These are phyloP conservation scores for Eupithecia tripunctaria DNA, from an alignment of 2,888 invertebrate genomes.

Conservation along the genomic window DNA sequence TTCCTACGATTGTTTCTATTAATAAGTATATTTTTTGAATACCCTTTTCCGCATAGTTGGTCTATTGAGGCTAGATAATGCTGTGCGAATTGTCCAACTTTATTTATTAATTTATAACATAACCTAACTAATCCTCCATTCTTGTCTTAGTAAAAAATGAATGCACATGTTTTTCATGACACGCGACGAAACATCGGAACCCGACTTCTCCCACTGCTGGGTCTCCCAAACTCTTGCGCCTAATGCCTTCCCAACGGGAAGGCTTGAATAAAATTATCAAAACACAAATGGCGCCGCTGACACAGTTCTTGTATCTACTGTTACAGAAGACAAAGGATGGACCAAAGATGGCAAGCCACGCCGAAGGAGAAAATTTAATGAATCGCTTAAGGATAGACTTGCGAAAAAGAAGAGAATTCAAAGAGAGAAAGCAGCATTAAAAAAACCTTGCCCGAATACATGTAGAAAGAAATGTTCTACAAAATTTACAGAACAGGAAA, in stretches of 20 bases:
- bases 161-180: not conserved
- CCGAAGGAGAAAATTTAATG: not conserved
- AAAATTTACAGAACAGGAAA: constrained; percentile 6
- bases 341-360: constrained; percentile 7
- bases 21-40: too few species aligned
- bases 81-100: too few species aligned
- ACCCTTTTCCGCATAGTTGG: too few species aligned
- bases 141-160: not conserved
- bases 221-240: not conserved
- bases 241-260: too few species aligned
- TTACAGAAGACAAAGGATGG: constrained; percentile 2
- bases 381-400: constrained; percentile 30
- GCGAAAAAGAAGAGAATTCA: not conserved
- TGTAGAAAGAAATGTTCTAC: constrained; percentile 4
- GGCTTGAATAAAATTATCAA: not conserved
- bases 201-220: not conserved
- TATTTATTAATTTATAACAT: too few species aligned
- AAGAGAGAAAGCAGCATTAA: not conserved
- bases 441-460: not conserved
- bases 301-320: not conserved
- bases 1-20: too few species aligned
- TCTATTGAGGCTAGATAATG: too few species aligned
- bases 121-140: not conserved
- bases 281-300: not conserved
- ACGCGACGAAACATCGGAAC: not conserved